These are phyloP conservation scores for Cyphomyrus discorhynchus DNA, from an alignment of 2,113 vertebrate species.

Conservation along the genomic window DNA sequence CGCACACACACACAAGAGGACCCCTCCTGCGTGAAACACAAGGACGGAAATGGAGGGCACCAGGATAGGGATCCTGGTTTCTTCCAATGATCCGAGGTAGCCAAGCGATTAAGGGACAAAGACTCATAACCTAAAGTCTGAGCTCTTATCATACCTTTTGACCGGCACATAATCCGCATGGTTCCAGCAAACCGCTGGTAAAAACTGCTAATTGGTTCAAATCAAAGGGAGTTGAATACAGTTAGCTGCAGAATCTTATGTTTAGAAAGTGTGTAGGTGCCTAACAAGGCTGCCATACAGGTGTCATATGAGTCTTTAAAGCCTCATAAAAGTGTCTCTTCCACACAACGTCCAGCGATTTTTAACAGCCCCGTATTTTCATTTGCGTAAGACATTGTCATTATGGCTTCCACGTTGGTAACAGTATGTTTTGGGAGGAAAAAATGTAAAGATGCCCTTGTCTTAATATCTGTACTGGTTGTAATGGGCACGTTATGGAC, in stretches of 20 bases:
- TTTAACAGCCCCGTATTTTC: not conserved
- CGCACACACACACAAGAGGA: not conserved
- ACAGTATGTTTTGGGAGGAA: not conserved
- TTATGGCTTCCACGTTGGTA: not conserved
- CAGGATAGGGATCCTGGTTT: too few species aligned
- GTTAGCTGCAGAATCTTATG: not conserved
- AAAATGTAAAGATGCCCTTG: not conserved
- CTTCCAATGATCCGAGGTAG: too few species aligned
- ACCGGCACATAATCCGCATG: not conserved
- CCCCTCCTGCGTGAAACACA: not conserved
- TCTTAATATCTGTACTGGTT: not conserved
- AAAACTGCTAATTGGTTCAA: not conserved
- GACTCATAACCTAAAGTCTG: not conserved
- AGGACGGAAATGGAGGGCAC: not conserved
- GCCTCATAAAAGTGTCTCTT: not conserved
- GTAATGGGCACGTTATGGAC: not conserved
- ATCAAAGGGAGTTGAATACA: not conserved
- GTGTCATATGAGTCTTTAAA: not conserved
- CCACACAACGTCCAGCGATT: not conserved
- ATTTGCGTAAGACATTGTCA: not conserved
- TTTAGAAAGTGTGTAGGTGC: not conserved
- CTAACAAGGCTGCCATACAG: not conserved
- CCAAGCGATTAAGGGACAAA: not conserved
- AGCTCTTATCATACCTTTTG: not conserved
- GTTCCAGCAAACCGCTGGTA: not conserved